These are phyloP conservation scores for Poecilia latipinna DNA, from an alignment of 2,113 vertebrate species.

Conservation along the genomic window DNA sequence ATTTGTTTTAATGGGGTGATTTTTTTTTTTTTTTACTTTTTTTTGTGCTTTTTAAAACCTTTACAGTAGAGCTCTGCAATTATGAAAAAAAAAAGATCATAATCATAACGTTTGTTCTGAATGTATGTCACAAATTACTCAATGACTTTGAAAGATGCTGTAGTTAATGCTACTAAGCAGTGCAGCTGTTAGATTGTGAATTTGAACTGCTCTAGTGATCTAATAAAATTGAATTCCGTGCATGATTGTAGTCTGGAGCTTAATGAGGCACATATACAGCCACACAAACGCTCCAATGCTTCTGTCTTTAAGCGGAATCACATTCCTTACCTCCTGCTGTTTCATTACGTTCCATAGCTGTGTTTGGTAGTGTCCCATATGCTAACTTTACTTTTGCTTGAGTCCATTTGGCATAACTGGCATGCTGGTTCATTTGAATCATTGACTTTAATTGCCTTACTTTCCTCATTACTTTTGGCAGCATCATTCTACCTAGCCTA, in stretches of 20 bases:
- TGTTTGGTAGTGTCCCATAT: conserved; percentile 24
- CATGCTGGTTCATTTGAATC: conserved; percentile 44
- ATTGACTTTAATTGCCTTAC: conserved; percentile 54
- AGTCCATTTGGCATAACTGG: conserved; percentile 49
- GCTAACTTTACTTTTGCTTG: conserved; percentile 43
- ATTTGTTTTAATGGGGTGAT: conserved; percentile 23
- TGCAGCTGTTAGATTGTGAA: neutral
- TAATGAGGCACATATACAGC: neutral
- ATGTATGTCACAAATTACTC: too few species aligned
- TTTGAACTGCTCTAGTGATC: conserved; percentile 11
- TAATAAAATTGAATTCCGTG: neutral
- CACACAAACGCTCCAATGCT: conserved; percentile 13
- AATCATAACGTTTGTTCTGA: too few species aligned
- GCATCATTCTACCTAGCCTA: conserved; percentile 25
- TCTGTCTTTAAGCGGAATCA: neutral
- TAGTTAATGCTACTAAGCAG: neutral
- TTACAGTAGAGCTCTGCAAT: too few species aligned
- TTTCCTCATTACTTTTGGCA: conserved; percentile 43
- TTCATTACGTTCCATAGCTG: conserved; percentile 3
- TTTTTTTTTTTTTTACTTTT: too few species aligned
- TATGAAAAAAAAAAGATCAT: too few species aligned
- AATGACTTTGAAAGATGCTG: too few species aligned
- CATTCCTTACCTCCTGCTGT: neutral
- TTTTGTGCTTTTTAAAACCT: too few species aligned
- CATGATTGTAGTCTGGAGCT: neutral